These are phyloP conservation scores for Mungos mungo DNA, from an alignment of 2,113 vertebrate species.

Conservation along the genomic window DNA sequence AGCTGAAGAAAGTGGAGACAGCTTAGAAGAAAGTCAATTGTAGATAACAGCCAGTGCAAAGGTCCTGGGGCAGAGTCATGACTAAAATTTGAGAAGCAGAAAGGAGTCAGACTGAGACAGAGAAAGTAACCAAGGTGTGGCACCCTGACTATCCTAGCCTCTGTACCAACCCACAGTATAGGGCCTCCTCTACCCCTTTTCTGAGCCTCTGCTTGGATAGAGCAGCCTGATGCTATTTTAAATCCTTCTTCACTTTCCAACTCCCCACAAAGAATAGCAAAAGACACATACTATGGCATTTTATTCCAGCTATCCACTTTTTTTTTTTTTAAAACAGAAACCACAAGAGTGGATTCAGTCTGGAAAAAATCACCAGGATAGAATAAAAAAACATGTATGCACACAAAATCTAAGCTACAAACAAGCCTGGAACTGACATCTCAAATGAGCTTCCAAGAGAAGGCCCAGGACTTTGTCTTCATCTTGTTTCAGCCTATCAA, in stretches of 20 bases:
- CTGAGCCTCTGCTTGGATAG: not conserved
- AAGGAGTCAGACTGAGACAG: not conserved
- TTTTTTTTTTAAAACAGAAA: conserved; percentile 10
- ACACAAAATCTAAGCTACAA: not conserved
- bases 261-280: not conserved
- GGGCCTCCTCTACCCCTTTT: accelerated
- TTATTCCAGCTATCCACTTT: not conserved
- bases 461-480: not conserved
- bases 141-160: not conserved
- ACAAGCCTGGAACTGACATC: not conserved
- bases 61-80: not conserved
- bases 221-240: not conserved
- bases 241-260: not conserved
- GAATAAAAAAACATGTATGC: conserved; percentile 7
- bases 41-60: not conserved
- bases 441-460: not conserved
- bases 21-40: not conserved
- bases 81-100: not conserved
- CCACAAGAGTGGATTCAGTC: conserved; percentile 45
- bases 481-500: not conserved
- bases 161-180: accelerated
- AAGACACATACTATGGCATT: not conserved
- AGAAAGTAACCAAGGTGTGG: not conserved
- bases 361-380: conserved; percentile 43
- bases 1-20: not conserved